Percentiles rank a stretch among this genome's conserved stretches.
Conservation (phyloP, 2,888 invertebrate species). For the Acanthosepion esculentum region DNA sequence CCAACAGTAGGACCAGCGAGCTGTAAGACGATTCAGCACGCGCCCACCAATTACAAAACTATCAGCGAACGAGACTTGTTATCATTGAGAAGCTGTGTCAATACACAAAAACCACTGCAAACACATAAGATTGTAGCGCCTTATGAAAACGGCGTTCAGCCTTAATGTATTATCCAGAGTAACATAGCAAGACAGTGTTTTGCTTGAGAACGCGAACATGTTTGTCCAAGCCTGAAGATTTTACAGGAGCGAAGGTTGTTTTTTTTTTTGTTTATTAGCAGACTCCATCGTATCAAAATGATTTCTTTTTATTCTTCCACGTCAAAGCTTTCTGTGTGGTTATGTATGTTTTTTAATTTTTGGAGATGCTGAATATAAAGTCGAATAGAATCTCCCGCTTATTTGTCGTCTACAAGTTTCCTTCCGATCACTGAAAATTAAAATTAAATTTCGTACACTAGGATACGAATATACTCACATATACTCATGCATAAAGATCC, state of each 20-base stretch:
- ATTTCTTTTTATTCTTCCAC: not conserved
- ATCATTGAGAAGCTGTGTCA: conserved; percentile 22
- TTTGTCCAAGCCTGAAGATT: conserved; percentile 20
- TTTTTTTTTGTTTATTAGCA: no score
- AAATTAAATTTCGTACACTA: not conserved
- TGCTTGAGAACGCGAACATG: not conserved
- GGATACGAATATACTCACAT: no score
- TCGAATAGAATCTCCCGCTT: not conserved
- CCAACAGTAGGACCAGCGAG: not conserved
- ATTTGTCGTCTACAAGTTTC: not conserved
- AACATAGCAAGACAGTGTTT: not conserved
- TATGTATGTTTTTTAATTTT: not conserved
- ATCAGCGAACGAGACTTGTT: not conserved
- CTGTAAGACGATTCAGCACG: not conserved
- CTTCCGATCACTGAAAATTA: not conserved
- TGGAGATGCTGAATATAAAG: not conserved
- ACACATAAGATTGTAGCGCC: not conserved
- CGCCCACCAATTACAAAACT: conserved; percentile 8
- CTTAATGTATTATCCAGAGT: not conserved
- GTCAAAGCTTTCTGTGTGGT: not conserved
- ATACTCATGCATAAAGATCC: no score
- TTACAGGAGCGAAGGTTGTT: not conserved
- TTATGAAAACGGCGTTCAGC: not conserved
- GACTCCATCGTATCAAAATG: not conserved
- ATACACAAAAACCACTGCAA: not conserved